Percentiles rank a stretch among this genome's conserved stretches.
These are phyloP conservation scores for Volucella inanis DNA, from an alignment of 2,888 invertebrate genomes.

Conservation along the genomic window DNA sequence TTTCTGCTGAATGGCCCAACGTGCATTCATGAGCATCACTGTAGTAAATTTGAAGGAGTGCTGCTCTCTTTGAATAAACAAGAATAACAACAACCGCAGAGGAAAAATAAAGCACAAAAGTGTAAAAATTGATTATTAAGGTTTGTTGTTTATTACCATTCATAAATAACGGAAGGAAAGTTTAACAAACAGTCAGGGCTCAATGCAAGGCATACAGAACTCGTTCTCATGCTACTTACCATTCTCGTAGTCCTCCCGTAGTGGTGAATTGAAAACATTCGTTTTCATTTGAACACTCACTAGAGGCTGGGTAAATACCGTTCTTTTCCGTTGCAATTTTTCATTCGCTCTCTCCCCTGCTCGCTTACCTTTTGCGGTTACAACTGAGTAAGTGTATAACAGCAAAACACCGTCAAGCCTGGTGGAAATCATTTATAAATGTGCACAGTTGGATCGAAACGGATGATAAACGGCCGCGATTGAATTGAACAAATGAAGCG, in stretches of 20 bases:
- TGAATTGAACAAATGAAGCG: conserved; percentile 58
- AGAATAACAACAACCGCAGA: too few relatives aligned
- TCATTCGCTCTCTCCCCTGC: conserved; percentile 34
- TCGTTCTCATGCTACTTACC: too few relatives aligned
- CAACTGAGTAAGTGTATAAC: conserved; percentile 4
- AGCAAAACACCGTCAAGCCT: conserved; percentile 2
- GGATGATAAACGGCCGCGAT: conserved; percentile 51
- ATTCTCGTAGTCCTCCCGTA: background rate
- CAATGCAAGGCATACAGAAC: conserved; percentile 3
- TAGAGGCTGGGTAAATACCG: conserved; percentile 44
- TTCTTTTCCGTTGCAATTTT: conserved; percentile 47
- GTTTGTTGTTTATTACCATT: conserved; percentile 60
- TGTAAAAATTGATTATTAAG: conserved; percentile 65
- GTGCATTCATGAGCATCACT: too few relatives aligned
- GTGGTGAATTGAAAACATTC: conserved; percentile 58
- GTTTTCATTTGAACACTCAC: conserved; percentile 62
- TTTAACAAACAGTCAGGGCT: background rate
- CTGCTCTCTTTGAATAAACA: too few relatives aligned
- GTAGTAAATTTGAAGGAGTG: too few relatives aligned
- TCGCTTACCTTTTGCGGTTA: background rate
- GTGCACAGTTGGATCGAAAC: conserved; percentile 39
- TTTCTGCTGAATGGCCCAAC: too few relatives aligned
- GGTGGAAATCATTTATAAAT: conserved; percentile 44
- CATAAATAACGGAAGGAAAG: conserved; percentile 40
- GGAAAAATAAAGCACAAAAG: conserved; percentile 5